phyloP scores from a whole-genome alignment of 2,888 invertebrate species.

The Cheilosia urbana region DNA sequence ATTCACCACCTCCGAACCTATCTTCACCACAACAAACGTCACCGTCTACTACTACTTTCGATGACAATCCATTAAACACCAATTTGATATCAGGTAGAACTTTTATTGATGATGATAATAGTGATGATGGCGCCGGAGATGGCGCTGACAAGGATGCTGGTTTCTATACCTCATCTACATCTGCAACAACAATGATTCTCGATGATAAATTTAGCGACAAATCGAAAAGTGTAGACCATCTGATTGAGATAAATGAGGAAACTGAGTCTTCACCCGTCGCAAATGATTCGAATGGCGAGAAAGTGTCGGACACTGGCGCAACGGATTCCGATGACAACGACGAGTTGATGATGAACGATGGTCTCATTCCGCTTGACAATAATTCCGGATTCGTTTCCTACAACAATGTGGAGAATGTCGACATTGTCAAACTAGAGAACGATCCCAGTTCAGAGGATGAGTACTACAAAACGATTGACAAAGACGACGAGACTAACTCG shows the following conservation, averaged over 20 bases:
- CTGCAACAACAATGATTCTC: slow-evolving; percentile 57
- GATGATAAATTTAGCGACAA: slow-evolving; percentile 70
- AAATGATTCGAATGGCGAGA: slow-evolving; percentile 40
- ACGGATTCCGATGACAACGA: slow-evolving; percentile 76
- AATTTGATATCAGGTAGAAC: slow-evolving; percentile 80
- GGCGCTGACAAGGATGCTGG: slow-evolving; percentile 34
- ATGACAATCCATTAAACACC: slow-evolving; percentile 82
- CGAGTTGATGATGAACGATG: slow-evolving; percentile 82
- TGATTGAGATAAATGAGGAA: slow-evolving; percentile 78
- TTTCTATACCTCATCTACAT: slow-evolving; percentile 67
- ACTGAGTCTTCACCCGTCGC: slow-evolving; percentile 29
- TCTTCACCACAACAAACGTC: slow-evolving; percentile 64
- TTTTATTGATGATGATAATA: slow-evolving; percentile 72
- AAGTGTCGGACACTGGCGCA: slow-evolving; percentile 32
- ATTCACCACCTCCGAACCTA: slow-evolving; percentile 64
- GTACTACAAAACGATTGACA: slow-evolving; percentile 79
- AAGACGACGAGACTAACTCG: slow-evolving; percentile 33
- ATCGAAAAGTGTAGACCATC: slow-evolving; percentile 74
- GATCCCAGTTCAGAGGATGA: slow-evolving; percentile 78
- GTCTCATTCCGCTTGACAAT: slow-evolving; percentile 76
- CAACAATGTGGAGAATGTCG: slow-evolving; percentile 79
- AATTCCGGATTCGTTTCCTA: slow-evolving; percentile 51
- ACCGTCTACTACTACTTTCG: slow-evolving; percentile 63
- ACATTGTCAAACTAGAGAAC: slow-evolving; percentile 82
- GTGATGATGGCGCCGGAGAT: slow-evolving; percentile 69